Conservation (phyloP, 2,797 vertebrate species). For the Huso huso region DNA sequence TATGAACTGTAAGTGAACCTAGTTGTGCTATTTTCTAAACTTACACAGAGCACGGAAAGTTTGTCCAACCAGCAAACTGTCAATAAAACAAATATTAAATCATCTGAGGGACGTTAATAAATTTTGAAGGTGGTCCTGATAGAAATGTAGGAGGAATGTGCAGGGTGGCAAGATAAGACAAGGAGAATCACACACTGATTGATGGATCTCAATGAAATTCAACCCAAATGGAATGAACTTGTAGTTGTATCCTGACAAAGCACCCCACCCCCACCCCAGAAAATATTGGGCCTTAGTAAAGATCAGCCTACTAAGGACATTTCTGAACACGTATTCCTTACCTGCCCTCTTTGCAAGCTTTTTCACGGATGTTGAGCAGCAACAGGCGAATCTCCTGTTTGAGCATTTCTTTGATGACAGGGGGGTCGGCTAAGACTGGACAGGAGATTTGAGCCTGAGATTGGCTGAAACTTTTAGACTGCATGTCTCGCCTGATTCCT, state of each 20-base stretch:
- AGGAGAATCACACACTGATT: no score
- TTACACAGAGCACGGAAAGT: background rate
- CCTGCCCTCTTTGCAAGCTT: constrained; percentile 54
- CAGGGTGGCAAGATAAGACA: no score
- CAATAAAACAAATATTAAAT: background rate
- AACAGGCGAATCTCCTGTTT: constrained; percentile 57
- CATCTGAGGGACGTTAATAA: no score
- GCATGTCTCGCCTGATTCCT: constrained; percentile 43
- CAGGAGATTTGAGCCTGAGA: constrained; percentile 10
- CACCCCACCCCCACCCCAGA: no score
- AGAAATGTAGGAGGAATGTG: no score
- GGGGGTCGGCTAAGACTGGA: constrained; percentile 50
- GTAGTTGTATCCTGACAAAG: no score
- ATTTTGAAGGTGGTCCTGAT: no score
- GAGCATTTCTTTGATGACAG: constrained; percentile 51
- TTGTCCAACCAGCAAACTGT: constrained; percentile 3
- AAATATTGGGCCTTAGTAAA: no score
- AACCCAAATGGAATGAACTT: no score
- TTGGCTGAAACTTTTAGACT: constrained; percentile 10
- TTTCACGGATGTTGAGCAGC: constrained; percentile 45
- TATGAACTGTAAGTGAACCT: constrained; percentile 12
- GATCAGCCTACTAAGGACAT: no score
- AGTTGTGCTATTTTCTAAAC: background rate
- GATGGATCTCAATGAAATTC: no score
- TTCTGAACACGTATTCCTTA: constrained; percentile 29